Base-by-base conservation (phyloP, 2,888 invertebrate genomes). In the Fragum sueziense region DNA sequence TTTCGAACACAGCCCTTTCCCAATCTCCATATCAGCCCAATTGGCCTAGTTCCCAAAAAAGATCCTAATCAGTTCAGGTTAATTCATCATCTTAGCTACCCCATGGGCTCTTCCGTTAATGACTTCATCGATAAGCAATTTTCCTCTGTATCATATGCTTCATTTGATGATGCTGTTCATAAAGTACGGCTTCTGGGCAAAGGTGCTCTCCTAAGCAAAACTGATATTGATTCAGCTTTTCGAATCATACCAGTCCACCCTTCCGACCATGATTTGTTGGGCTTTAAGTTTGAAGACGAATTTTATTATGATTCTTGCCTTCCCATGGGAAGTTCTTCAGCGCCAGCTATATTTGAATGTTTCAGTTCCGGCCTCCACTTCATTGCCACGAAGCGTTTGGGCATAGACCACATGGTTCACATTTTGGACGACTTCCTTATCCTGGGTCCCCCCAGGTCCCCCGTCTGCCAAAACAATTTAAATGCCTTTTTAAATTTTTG, bases 11-110 rank as follows among this genome's bases (percentile, higher is more conserved):
- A 17, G 2, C 81, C 78, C 31, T 67, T 81, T 22, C 71, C 51
- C 0, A 37, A 75, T 61, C 37, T 81, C 4, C 54, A 47, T 2
- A 57, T 78, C 4, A 76, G 70, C 25, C 78, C 77, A 6, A 76
- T 76, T 1, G 76, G 76, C 20, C 34, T 80, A 2, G 76, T 80
- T 41, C 80, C 80, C 6, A 74, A 80, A 27, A 80, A 76, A 70
- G 31, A 22, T 0, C 68, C 68, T 3, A 68, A 70, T 37, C 52
- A 76, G 52, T 77, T 61, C 29, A 25, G 76, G 6, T 59, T 80
- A 33, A 80, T 76, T 22, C 80, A 80, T 25, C 71, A 78, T 41
- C 57, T 78, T 2, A 70, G 67, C 17, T 77, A 41, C 31, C 80
- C 81, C 1, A 11, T 54, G 25, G 77, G 81, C 0, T n/a, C n/a